Evolutionary conservation across 2,888 invertebrate genomes (phyloP).

Genomic region (Chorisops tibialis): DNA sequence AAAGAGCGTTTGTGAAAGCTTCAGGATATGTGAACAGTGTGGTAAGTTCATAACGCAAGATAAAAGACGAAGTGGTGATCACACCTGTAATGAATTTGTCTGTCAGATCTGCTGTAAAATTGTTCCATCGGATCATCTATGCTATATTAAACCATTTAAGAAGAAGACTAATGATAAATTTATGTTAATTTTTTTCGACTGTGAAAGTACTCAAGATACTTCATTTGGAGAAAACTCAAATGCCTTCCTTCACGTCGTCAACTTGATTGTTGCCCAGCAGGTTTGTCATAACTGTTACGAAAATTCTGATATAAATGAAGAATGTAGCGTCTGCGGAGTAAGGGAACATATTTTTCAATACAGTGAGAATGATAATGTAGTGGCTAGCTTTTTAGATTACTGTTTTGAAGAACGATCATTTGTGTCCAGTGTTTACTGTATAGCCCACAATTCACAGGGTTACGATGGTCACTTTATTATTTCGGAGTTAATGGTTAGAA

Average conservation of each 20-base stretch:
- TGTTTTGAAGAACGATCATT: neutral
- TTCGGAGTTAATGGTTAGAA: constrained; percentile 11
- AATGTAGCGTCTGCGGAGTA: neutral
- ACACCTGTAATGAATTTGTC: no score
- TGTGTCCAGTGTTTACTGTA: neutral
- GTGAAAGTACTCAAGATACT: neutral
- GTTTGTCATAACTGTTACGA: neutral
- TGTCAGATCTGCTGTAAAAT: no score
- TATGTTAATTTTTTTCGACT: no score
- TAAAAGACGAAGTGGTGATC: no score
- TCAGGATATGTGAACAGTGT: no score
- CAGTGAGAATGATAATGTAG: neutral
- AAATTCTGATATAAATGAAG: no score
- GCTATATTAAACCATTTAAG: no score
- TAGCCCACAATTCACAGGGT: constrained; percentile 20
- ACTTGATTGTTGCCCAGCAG: neutral
- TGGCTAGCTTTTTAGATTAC: neutral
- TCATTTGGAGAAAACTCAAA: neutral
- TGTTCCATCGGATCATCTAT: no score
- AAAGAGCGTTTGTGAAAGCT: no score
- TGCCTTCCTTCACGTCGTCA: neutral
- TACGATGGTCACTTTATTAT: no score
- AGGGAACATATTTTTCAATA: neutral
- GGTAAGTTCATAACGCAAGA: no score
- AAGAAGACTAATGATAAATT: no score